Base-by-base conservation (phyloP, 2,113 vertebrate species). In the Anas platyrhynchos region DNA sequence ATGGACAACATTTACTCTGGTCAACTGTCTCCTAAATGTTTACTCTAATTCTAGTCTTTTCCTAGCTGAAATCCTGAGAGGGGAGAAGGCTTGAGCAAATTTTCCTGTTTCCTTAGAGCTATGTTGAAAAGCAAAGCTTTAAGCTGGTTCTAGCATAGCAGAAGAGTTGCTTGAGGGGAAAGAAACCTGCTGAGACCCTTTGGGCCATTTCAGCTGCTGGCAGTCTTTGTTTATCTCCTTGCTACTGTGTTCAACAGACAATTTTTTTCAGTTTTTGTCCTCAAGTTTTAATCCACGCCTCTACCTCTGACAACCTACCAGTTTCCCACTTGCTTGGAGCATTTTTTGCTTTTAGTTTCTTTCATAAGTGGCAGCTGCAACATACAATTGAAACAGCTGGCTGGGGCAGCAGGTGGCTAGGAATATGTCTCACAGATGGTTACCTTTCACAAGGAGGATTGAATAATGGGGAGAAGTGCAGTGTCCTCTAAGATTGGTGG, bases 361-460 rank as follows among this genome's bases (percentile, higher is more conserved):
- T 91, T 83, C 79, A 31, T 52, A 59, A 77, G 68, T 88, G 75
- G 76, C 90, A 94, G 91, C 82, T 83, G 82, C 59, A 31, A 27
- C 0, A 0, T 2, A 9, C 13, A 6, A 2, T 17, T 0, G 0
- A 29, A 91, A 61, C 93, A 95, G 61, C 93, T 96, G 93, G 55
- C 76, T 65, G 69, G 73, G 90, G 61, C 76, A 91, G 85, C 95
- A 93, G 88, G 86, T 88, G 92, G 65, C 76, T 83, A 78, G 56
- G 52, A 75, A 26, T 13, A 6, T 12, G 65, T 44, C 44, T 93
- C 52, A 67, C 86, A 91, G 85, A 78, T 90, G 68, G 59, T 69
- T 79, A 56, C 52, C 41, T 96, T 84, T 76, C 90, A 41, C 38
- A 9, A 9, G 86, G 38, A 63, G 78, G 48, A 41, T 17, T 68